Percentiles rank a stretch among this genome's conserved stretches.
Evolutionary conservation across 2,888 invertebrate species (phyloP).

Genomic region (Acanthosepion esculentum): DNA sequence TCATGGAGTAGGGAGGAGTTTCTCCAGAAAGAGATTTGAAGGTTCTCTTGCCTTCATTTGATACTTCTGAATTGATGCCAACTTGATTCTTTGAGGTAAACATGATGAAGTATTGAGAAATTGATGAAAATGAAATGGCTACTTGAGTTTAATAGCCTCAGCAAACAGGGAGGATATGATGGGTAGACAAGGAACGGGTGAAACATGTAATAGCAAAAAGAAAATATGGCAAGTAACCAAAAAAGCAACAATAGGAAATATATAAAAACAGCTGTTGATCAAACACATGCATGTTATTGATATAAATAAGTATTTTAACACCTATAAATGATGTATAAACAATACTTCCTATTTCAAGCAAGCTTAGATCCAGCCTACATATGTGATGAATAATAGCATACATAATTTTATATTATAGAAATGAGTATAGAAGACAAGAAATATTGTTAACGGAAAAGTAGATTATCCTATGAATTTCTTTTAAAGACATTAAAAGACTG

Average conservation of each 20-base stretch:
- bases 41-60: not conserved
- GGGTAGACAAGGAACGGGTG: not conserved
- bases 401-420: too few relatives aligned
- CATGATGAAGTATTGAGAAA: not conserved
- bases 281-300: not conserved
- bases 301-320: not conserved
- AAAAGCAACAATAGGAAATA: not conserved
- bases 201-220: not conserved
- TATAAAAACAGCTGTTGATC: not conserved
- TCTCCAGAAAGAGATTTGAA: not conserved
- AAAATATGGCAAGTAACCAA: not conserved
- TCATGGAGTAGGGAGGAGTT: not conserved
- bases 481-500: too few relatives aligned
- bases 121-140: not conserved
- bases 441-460: too few relatives aligned
- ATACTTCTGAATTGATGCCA: not conserved
- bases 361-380: not conserved
- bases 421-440: too few relatives aligned
- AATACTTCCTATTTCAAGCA: not conserved
- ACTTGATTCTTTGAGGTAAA: not conserved
- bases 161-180: not conserved
- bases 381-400: not conserved
- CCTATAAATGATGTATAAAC: not conserved
- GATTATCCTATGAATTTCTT: too few relatives aligned
- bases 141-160: constrained; percentile 4